phyloP scores from a whole-genome alignment of 2,888 invertebrate genomes.

The Carterocephalus palaemon region DNA sequence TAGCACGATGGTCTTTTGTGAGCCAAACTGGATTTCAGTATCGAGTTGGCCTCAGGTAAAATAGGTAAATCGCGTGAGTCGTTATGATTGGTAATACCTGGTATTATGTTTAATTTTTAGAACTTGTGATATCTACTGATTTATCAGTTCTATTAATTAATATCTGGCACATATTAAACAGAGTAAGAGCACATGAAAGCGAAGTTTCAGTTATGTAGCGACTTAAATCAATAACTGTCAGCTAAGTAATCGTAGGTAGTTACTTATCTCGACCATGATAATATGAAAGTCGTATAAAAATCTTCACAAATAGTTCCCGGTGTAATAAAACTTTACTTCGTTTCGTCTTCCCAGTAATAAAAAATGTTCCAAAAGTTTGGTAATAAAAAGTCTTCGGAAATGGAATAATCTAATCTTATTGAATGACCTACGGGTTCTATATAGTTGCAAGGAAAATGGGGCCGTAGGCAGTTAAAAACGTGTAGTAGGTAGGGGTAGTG shows the following conservation, averaged over 20 bases:
- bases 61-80: too few relatives aligned
- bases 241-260: slow-evolving; percentile 1
- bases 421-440: slow-evolving; percentile 14
- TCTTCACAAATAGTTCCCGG: slow-evolving; percentile 57
- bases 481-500: neutral
- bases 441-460: neutral
- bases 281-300: slow-evolving; percentile 56
- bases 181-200: too few relatives aligned
- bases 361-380: slow-evolving; percentile 62
- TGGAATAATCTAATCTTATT: slow-evolving; percentile 20
- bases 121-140: too few relatives aligned
- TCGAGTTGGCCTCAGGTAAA: too few relatives aligned
- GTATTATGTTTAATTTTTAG: too few relatives aligned
- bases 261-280: neutral
- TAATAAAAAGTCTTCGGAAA: slow-evolving; percentile 51
- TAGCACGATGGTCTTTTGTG: too few relatives aligned
- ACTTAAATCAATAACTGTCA: neutral
- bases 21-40: too few relatives aligned
- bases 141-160: too few relatives aligned
- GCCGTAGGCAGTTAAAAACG: neutral
- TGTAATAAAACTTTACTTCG: slow-evolving; percentile 60
- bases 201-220: neutral
- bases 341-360: slow-evolving; percentile 52
- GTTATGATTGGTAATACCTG: too few relatives aligned
- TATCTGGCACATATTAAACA: too few relatives aligned